phyloP scores from a whole-genome alignment of 2,113 vertebrate species.

The Chrysemys picta region DNA sequence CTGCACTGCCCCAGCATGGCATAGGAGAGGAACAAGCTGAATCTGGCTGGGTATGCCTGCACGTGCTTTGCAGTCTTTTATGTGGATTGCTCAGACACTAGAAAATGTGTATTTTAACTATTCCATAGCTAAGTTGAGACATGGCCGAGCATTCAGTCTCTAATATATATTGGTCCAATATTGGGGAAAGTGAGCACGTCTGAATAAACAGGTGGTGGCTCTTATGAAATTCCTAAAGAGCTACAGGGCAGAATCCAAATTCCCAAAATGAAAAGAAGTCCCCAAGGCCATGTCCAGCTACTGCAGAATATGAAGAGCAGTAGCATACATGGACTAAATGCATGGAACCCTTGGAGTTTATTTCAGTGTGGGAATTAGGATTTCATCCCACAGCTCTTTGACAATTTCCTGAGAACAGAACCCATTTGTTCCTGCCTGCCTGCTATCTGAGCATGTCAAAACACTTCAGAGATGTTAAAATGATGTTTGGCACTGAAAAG shows the following conservation, averaged over 20 bases:
- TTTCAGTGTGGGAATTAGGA: background rate
- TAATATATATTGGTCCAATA: background rate
- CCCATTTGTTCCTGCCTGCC: rapidly evolving
- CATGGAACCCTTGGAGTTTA: rapidly evolving
- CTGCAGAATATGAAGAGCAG: background rate
- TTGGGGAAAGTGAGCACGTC: background rate
- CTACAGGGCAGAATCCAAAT: rapidly evolving
- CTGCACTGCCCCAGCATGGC: background rate
- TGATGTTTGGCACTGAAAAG: background rate
- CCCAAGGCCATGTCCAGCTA: background rate
- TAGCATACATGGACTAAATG: background rate
- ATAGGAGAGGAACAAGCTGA: rapidly evolving
- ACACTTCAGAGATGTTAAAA: background rate
- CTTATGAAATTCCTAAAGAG: background rate
- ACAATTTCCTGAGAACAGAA: background rate
- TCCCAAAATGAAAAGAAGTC: rapidly evolving
- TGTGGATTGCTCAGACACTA: rapidly evolving
- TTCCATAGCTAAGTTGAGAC: background rate
- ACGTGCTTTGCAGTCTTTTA: background rate
- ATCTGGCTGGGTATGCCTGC: background rate
- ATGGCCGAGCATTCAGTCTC: background rate
- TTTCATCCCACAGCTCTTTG: rapidly evolving
- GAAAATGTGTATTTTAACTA: rapidly evolving
- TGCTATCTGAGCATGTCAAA: background rate
- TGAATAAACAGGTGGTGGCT: background rate